phyloP scores from a whole-genome alignment of 2,888 invertebrate species.

The Ichneumon xanthorius region DNA sequence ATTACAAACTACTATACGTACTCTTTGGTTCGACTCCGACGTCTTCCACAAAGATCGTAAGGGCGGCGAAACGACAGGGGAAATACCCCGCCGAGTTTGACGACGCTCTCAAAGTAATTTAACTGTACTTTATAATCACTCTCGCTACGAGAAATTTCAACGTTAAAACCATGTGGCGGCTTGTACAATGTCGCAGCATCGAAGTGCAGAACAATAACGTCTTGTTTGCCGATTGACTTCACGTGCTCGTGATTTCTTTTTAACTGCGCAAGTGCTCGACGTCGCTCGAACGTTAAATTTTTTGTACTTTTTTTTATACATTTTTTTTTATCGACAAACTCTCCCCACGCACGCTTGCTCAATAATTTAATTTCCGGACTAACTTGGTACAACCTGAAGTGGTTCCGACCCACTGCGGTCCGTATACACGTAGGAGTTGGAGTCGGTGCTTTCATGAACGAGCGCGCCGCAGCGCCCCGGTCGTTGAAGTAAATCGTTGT shows the following conservation, averaged over 20 bases:
- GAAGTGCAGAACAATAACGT: not conserved
- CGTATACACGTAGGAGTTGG: not conserved
- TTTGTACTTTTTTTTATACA: not conserved
- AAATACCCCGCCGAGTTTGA: conserved; percentile 22
- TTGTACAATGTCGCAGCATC: not conserved
- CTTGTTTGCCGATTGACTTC: conserved; percentile 9
- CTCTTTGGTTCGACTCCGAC: conserved; percentile 35
- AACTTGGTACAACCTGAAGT: conserved; percentile 10
- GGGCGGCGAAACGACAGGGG: conserved; percentile 10
- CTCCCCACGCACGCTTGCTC: not conserved
- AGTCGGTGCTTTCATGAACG: conserved; percentile 6
- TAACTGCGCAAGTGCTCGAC: not conserved
- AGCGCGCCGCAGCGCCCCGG: not conserved
- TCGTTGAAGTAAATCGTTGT: conserved; percentile 64
- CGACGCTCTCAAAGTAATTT: conserved; percentile 41
- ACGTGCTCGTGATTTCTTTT: conserved; percentile 11
- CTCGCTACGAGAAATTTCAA: not conserved
- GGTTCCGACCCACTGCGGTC: conserved; percentile 4
- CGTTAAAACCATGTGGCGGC: conserved; percentile 18
- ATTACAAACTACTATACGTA: conserved; percentile 51
- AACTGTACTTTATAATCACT: conserved; percentile 42
- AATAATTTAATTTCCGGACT: conserved; percentile 35
- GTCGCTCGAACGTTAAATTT: not conserved
- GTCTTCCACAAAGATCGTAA: conserved; percentile 25
- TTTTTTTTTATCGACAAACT: conserved; percentile 2